Conservation (phyloP, 2,113 vertebrate species). For the Cromileptes altivelis region DNA sequence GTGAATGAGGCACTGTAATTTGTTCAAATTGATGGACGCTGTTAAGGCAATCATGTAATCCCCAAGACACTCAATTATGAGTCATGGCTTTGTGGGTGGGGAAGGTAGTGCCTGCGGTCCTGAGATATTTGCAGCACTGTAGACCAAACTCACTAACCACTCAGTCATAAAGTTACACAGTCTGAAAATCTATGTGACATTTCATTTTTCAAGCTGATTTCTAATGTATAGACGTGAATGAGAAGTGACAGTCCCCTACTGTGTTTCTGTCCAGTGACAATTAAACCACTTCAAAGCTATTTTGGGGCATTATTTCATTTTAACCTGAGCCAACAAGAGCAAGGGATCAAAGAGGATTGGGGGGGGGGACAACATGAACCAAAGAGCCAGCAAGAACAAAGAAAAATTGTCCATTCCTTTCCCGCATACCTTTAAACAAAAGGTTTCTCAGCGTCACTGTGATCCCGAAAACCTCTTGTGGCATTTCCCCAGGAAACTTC, state of each 20-base stretch:
- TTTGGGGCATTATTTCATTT: conserved; percentile 23
- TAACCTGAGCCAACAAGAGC: conserved; percentile 22
- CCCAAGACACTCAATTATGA: conserved; percentile 28
- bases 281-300: conserved; percentile 26
- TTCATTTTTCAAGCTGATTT: neutral
- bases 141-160: neutral
- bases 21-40: conserved; percentile 31
- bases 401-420: conserved; percentile 46
- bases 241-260: neutral
- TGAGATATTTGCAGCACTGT: conserved; percentile 7
- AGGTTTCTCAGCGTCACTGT: conserved; percentile 45
- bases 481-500: conserved; percentile 76
- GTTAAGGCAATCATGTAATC: conserved; percentile 28
- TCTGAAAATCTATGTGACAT: conserved; percentile 10
- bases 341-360: conserved; percentile 50
- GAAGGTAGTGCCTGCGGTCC: neutral
- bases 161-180: neutral
- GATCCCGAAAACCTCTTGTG: conserved; percentile 47
- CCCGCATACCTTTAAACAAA: conserved; percentile 67
- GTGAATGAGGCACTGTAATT: conserved; percentile 29
- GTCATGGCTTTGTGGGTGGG: conserved; percentile 17
- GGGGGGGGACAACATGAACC: conserved; percentile 28
- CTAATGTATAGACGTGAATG: neutral
- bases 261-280: neutral
- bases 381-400: conserved; percentile 51